These are phyloP conservation scores for Trachymyrmex septentrionalis DNA, from an alignment of 1,140 invertebrate species.

Conservation along the genomic window DNA sequence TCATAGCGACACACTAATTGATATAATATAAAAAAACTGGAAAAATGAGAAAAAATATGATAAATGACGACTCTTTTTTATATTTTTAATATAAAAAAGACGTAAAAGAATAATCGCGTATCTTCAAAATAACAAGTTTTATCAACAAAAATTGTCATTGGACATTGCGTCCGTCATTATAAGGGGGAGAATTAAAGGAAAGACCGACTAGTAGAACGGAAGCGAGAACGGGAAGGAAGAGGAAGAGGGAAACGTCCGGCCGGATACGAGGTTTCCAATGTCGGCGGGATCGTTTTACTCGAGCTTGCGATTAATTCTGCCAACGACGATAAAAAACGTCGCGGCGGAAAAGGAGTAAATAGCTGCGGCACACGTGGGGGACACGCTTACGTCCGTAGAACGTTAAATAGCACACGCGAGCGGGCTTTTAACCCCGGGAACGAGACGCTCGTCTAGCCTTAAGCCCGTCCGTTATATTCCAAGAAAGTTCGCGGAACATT, in stretches of 20 bases:
- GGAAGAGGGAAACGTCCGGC: constrained; percentile 47
- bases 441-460: neutral
- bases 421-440: constrained; percentile 1
- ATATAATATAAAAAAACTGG: neutral
- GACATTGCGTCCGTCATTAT: neutral
- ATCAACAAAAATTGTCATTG: constrained; percentile 22
- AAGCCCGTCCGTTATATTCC: neutral
- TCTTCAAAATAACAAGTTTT: neutral
- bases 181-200: constrained; percentile 27
- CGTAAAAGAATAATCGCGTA: neutral
- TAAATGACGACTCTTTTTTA: neutral
- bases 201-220: constrained; percentile 46
- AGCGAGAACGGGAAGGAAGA: constrained; percentile 50
- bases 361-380: constrained; percentile 8
- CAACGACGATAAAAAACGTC: constrained; percentile 62
- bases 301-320: constrained; percentile 74
- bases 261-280: constrained; percentile 77
- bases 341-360: constrained; percentile 36
- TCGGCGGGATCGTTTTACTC: constrained; percentile 75
- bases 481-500: constrained; percentile 13
- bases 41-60: neutral
- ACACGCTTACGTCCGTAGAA: constrained; percentile 14
- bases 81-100: neutral
- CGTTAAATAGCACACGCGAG: constrained; percentile 33
- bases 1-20: neutral